These are phyloP conservation scores for Spialia ferax DNA, from an alignment of 2,888 invertebrate species.

Conservation along the genomic window DNA sequence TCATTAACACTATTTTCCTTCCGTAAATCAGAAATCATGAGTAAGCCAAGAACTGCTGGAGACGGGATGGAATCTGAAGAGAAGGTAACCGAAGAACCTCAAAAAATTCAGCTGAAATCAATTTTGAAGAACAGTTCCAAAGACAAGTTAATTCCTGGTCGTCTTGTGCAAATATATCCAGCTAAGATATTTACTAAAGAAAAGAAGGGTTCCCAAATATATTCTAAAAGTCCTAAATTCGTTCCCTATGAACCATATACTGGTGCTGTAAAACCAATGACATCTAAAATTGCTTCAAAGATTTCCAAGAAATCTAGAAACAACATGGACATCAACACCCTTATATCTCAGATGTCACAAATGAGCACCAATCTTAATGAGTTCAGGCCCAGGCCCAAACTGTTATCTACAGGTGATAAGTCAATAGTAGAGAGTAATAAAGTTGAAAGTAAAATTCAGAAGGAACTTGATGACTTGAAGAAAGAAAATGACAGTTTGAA, in stretches of 20 bases:
- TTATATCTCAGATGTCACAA: conserved; percentile 91
- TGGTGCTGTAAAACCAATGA: conserved; percentile 93
- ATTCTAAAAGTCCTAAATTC: conserved; percentile 92
- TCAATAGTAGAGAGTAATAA: conserved; percentile 53
- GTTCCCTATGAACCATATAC: conserved; percentile 96
- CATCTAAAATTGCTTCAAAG: conserved; percentile 80
- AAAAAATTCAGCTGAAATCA: conserved; percentile 49
- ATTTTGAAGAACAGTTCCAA: conserved; percentile 52
- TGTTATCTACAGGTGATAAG: conserved; percentile 70
- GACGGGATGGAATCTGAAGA: conserved; percentile 92
- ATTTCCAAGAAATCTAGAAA: conserved; percentile 80
- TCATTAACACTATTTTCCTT: conserved; percentile 10
- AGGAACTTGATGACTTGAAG: conserved; percentile 87
- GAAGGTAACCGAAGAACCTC: conserved; percentile 57
- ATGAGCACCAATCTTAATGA: conserved; percentile 89
- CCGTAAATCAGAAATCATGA: conserved; percentile 68
- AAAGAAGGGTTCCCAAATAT: conserved; percentile 82
- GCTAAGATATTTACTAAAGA: conserved; percentile 88
- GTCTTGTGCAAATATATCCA: conserved; percentile 78
- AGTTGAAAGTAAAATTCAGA: conserved; percentile 84
- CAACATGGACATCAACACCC: conserved; percentile 88
- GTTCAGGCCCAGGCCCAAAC: conserved; percentile 80
- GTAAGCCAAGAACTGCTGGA: conserved; percentile 88
- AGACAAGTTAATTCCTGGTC: conserved; percentile 58
- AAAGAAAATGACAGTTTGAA: conserved; percentile 91